phyloP scores from a whole-genome alignment of 64 coral and sea anemone genomes.

The Trachythela sp. region DNA sequence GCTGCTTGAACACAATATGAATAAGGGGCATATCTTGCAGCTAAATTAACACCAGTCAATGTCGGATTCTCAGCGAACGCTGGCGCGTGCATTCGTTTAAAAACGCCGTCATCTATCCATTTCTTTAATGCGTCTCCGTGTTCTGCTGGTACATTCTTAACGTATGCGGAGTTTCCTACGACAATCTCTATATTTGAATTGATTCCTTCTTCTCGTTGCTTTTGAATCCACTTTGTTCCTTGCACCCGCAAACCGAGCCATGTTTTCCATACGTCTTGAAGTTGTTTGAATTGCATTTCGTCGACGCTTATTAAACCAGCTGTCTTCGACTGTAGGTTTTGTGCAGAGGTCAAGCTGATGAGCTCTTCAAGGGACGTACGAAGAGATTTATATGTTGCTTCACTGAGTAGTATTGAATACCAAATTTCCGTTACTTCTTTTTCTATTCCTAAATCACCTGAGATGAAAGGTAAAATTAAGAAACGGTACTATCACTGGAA shows the following conservation, averaged over 20 bases:
- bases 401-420: not conserved
- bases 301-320: not conserved
- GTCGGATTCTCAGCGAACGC: not conserved
- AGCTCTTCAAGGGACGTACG: not conserved
- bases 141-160: not conserved
- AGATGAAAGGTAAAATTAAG: not conserved
- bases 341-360: not conserved
- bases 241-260: not conserved
- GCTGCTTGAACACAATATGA: not conserved
- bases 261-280: not conserved
- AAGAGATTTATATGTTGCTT: not conserved
- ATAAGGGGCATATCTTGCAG: not conserved
- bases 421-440: not conserved
- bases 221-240: not conserved
- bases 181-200: not conserved
- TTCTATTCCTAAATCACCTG: not conserved
- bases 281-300: not conserved
- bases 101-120: not conserved
- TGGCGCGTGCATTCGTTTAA: not conserved
- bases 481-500: no score
- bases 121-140: not conserved
- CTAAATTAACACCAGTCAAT: not conserved
- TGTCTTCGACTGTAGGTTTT: not conserved
- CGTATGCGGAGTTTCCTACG: not conserved
- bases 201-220: not conserved